These are phyloP conservation scores for Hypomesus transpacificus DNA, from an alignment of 2,113 vertebrate genomes.

Conservation along the genomic window DNA sequence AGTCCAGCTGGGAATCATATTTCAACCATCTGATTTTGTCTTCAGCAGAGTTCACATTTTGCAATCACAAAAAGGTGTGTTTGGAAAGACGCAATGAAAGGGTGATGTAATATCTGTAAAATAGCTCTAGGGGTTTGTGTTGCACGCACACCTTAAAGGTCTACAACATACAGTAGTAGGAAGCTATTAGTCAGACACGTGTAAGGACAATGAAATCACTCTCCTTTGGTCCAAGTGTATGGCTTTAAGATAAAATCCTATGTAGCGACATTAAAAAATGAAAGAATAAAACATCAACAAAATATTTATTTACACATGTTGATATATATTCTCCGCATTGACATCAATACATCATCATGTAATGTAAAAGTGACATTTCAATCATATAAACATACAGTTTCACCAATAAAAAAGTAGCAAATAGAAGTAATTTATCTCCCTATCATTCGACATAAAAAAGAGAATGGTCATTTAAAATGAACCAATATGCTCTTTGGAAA, in stretches of 20 bases:
- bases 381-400: constrained; percentile 34
- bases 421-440: constrained; percentile 39
- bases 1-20: constrained; percentile 28
- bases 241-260: no score
- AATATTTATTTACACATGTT: constrained; percentile 73
- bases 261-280: constrained; percentile 29
- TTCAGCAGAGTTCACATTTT: constrained; percentile 51
- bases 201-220: neutral
- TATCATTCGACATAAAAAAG: constrained; percentile 41
- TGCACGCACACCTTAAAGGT: constrained; percentile 30
- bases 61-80: constrained; percentile 57
- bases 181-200: constrained; percentile 10
- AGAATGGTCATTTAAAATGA: constrained; percentile 1
- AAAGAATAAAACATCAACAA: constrained; percentile 48
- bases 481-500: constrained; percentile 14
- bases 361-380: constrained; percentile 14
- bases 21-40: constrained; percentile 29
- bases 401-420: constrained; percentile 32
- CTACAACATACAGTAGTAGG: constrained; percentile 12
- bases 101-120: constrained; percentile 66
- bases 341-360: neutral
- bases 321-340: constrained; percentile 12
- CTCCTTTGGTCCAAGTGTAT: neutral
- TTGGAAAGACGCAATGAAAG: constrained; percentile 46
- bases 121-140: constrained; percentile 45